Evolutionary conservation across 1,140 invertebrate species (phyloP).

Genomic region (Helicoverpa armigera): DNA sequence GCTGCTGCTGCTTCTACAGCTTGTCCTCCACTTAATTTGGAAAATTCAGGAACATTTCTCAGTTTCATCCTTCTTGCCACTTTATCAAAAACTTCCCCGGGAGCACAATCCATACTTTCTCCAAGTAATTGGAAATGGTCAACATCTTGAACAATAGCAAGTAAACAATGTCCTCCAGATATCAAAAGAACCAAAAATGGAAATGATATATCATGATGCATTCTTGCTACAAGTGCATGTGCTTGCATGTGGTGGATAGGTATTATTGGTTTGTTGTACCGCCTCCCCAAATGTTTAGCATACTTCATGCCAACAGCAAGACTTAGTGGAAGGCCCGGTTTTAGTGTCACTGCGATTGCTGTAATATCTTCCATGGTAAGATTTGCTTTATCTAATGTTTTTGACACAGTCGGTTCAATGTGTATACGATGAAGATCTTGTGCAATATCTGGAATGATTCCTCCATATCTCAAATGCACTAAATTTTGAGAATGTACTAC

Average conservation of each 20-base stretch:
- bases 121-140: slow-evolving; percentile 94
- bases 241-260: slow-evolving; percentile 99
- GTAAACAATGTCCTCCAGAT: slow-evolving; percentile 96
- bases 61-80: slow-evolving; percentile 95
- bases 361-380: slow-evolving; percentile 91
- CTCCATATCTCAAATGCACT: slow-evolving; percentile 94
- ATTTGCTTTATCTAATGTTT: slow-evolving; percentile 90
- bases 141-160: slow-evolving; percentile 92
- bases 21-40: slow-evolving; percentile 92
- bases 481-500: slow-evolving; percentile 91
- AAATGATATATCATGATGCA: slow-evolving; percentile 91
- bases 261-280: slow-evolving; percentile 94
- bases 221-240: slow-evolving; percentile 95
- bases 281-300: slow-evolving; percentile 92
- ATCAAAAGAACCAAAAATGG: slow-evolving; percentile 96
- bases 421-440: slow-evolving; percentile 92
- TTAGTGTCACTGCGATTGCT: slow-evolving; percentile 96
- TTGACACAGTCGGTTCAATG: slow-evolving; percentile 92
- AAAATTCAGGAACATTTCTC: slow-evolving; percentile 92
- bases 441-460: slow-evolving; percentile 96
- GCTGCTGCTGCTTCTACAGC: slow-evolving; percentile 94
- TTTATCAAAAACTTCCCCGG: slow-evolving; percentile 97
- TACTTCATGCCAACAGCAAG: slow-evolving; percentile 94
- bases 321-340: slow-evolving; percentile 94
- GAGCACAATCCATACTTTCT: slow-evolving; percentile 93